Evolutionary conservation across 2,888 invertebrate genomes (phyloP).

Genomic region (Dryococelus australis): DNA sequence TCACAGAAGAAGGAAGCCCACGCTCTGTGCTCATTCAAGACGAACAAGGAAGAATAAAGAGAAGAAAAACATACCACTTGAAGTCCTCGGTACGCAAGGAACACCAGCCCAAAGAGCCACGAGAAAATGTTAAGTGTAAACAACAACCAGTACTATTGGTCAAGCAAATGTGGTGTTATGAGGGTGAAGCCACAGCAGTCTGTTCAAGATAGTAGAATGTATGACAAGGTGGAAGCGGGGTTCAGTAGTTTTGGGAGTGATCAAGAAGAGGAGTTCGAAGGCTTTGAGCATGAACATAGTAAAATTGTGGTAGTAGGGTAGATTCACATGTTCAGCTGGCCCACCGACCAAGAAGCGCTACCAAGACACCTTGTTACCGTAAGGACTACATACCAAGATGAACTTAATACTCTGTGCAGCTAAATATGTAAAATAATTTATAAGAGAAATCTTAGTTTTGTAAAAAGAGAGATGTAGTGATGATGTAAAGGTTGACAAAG

Average conservation of each 20-base stretch:
- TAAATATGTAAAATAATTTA: not conserved
- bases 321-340: too few relatives aligned
- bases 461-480: not conserved
- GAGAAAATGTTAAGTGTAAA: too few relatives aligned
- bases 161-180: too few relatives aligned
- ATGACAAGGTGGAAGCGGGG: not conserved
- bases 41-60: too few relatives aligned
- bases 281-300: too few relatives aligned
- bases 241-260: not conserved
- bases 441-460: not conserved
- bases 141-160: too few relatives aligned
- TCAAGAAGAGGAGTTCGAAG: not conserved
- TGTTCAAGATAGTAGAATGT: not conserved
- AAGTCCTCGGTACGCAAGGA: too few relatives aligned
- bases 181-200: not conserved
- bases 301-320: too few relatives aligned
- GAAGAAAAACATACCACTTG: too few relatives aligned
- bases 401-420: not conserved
- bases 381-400: not conserved
- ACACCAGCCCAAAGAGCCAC: too few relatives aligned
- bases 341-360: not conserved
- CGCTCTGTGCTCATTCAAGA: too few relatives aligned
- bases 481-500: not conserved
- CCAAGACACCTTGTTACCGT: not conserved
- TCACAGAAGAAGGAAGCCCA: too few relatives aligned